These are phyloP conservation scores for Hirtodrosophila confusa DNA, from an alignment of 2,888 invertebrate genomes.

Conservation along the genomic window DNA sequence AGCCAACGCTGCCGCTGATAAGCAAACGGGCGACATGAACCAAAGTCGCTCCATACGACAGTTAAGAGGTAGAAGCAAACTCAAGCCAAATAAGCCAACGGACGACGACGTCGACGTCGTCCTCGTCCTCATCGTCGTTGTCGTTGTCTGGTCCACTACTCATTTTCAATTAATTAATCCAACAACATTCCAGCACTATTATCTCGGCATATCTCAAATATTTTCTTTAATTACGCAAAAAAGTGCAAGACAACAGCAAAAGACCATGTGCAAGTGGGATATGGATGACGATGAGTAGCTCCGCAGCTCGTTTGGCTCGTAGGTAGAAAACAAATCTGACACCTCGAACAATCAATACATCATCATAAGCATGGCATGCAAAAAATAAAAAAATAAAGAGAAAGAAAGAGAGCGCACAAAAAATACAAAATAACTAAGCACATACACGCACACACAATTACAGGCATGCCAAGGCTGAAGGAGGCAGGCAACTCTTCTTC, in stretches of 20 bases:
- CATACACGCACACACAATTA: conserved; percentile 77
- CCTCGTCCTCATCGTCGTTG: conserved; percentile 2
- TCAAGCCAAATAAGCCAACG: conserved; percentile 60
- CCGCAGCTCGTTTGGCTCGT: conserved; percentile 38
- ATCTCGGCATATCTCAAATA: conserved; percentile 80
- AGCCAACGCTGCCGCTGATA: conserved; percentile 74
- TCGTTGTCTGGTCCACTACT: conserved; percentile 65
- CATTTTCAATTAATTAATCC: conserved; percentile 80
- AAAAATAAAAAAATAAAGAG: conserved; percentile 19
- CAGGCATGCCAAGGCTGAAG: conserved; percentile 53
- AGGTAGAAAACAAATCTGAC: conserved; percentile 72
- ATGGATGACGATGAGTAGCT: conserved; percentile 16
- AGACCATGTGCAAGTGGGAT: conserved; percentile 28
- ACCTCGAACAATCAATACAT: conserved; percentile 79
- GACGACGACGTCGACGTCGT: too few relatives aligned
- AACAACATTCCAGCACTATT: conserved; percentile 80
- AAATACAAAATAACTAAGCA: conserved; percentile 48
- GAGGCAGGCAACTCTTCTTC: conserved; percentile 34
- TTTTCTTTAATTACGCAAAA: conserved; percentile 78
- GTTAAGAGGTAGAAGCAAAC: conserved; percentile 30
- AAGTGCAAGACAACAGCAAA: conserved; percentile 30
- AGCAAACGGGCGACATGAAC: conserved; percentile 74
- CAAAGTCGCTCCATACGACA: conserved; percentile 12
- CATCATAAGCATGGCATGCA: conserved; percentile 74
- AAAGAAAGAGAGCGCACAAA: conserved; percentile 18